Evolutionary conservation across 1,140 invertebrate genomes (phyloP).

Genomic region (Dreissena polymorpha): DNA sequence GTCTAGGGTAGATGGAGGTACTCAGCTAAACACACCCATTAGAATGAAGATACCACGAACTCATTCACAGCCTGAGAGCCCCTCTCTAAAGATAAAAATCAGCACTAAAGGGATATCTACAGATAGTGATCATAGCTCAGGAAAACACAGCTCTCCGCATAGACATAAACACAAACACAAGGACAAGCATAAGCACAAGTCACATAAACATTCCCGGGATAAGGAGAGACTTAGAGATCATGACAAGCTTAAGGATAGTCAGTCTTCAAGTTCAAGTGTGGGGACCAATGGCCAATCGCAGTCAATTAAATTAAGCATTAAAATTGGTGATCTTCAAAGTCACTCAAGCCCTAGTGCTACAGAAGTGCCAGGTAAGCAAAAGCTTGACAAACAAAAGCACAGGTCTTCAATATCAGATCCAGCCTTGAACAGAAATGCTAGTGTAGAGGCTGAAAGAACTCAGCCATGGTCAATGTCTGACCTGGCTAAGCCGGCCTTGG

Average conservation of each 20-base stretch:
- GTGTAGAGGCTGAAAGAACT: conserved; percentile 24
- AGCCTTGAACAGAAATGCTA: conserved; percentile 35
- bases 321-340: conserved; percentile 38
- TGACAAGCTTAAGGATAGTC: conserved; percentile 4
- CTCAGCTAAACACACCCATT: not conserved
- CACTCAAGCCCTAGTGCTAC: conserved; percentile 1
- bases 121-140: conserved; percentile 49
- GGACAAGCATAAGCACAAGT: conserved; percentile 41
- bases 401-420: conserved; percentile 43
- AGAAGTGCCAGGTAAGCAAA: conserved; percentile 6
- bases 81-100: conserved; percentile 48
- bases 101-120: conserved; percentile 45
- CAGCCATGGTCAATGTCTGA: conserved; percentile 53
- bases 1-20: not conserved
- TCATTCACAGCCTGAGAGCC: not conserved
- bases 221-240: conserved; percentile 25
- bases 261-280: not conserved
- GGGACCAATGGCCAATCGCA: conserved; percentile 35
- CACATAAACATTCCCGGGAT: conserved; percentile 45
- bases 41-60: conserved; percentile 25
- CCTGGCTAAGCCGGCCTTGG: conserved; percentile 7
- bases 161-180: conserved; percentile 54
- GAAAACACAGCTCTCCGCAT: conserved; percentile 51
- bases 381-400: conserved; percentile 49
- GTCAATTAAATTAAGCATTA: conserved; percentile 44